Percentiles rank a stretch among this genome's conserved stretches.
Evolutionary conservation across 2,888 invertebrate genomes (phyloP).

Genomic region (Limenitis camilla): DNA sequence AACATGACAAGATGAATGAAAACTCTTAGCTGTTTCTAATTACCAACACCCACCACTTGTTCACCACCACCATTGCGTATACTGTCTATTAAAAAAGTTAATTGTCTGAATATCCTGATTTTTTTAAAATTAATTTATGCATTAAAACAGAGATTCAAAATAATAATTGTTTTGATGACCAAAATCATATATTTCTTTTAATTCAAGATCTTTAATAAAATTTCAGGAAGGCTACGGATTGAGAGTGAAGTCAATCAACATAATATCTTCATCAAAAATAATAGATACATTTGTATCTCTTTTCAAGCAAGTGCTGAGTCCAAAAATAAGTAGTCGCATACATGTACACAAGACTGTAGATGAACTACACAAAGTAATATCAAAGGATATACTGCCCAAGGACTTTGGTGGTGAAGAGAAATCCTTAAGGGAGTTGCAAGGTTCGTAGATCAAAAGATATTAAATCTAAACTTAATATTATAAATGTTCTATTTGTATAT

Average conservation of each 20-base stretch:
- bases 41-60: no score
- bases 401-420: conserved; percentile 49
- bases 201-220: not conserved
- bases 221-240: conserved; percentile 51
- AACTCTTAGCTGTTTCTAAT: no score
- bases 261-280: conserved; percentile 40
- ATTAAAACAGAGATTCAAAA: not conserved
- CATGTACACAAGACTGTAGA: conserved; percentile 34
- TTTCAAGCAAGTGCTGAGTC: conserved; percentile 39
- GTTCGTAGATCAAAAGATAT: not conserved
- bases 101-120: no score
- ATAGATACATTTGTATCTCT: conserved; percentile 35
- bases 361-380: conserved; percentile 31
- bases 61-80: no score
- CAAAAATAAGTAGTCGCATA: conserved; percentile 40
- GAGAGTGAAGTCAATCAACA: conserved; percentile 42
- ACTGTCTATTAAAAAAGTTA: no score
- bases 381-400: conserved; percentile 38
- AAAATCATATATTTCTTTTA: not conserved
- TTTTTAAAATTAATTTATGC: no score
- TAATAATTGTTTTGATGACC: not conserved
- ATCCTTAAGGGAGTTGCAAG: conserved; percentile 30
- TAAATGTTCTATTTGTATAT: no score
- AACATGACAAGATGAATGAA: no score
- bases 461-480: not conserved